Conservation (phyloP, 2,888 invertebrate species). For the Prosopocoilus inquinatus region DNA sequence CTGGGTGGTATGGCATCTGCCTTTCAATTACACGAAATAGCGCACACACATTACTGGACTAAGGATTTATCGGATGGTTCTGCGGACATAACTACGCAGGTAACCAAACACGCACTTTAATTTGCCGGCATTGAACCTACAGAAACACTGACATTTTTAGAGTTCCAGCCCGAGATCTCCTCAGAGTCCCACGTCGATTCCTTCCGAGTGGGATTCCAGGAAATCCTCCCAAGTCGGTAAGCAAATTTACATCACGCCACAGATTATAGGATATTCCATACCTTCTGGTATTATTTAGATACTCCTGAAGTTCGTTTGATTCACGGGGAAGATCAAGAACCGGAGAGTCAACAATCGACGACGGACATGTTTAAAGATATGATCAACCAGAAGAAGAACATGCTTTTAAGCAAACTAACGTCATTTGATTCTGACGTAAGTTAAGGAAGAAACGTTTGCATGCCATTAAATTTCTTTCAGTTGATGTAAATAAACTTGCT, state of each 20-base stretch:
- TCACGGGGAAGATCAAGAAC: slow-evolving; percentile 63
- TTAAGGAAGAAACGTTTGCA: slow-evolving; percentile 33
- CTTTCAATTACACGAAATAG: slow-evolving; percentile 95
- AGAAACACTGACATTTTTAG: slow-evolving; percentile 39
- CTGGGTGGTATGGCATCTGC: slow-evolving; percentile 97
- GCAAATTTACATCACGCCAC: background rate
- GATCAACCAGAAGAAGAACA: slow-evolving; percentile 87
- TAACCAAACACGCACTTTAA: slow-evolving; percentile 14
- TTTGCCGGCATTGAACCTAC: background rate
- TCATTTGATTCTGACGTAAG: slow-evolving; percentile 90
- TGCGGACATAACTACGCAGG: slow-evolving; percentile 45
- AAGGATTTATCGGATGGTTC: slow-evolving; percentile 70
- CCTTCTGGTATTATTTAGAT: slow-evolving; percentile 40
- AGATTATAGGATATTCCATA: background rate
- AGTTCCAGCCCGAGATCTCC: slow-evolving; percentile 67
- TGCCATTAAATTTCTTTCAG: slow-evolving; percentile 2
- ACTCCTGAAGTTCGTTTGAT: slow-evolving; percentile 61
- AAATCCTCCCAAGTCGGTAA: slow-evolving; percentile 67
- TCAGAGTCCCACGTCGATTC: slow-evolving; percentile 59
- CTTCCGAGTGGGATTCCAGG: slow-evolving; percentile 59
- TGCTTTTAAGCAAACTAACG: slow-evolving; percentile 80
- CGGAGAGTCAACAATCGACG: slow-evolving; percentile 63
- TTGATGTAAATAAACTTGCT: background rate
- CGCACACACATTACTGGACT: slow-evolving; percentile 98
- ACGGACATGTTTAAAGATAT: slow-evolving; percentile 93